Conservation (phyloP, 2,113 vertebrate species). For the Pterocles burchelli region DNA sequence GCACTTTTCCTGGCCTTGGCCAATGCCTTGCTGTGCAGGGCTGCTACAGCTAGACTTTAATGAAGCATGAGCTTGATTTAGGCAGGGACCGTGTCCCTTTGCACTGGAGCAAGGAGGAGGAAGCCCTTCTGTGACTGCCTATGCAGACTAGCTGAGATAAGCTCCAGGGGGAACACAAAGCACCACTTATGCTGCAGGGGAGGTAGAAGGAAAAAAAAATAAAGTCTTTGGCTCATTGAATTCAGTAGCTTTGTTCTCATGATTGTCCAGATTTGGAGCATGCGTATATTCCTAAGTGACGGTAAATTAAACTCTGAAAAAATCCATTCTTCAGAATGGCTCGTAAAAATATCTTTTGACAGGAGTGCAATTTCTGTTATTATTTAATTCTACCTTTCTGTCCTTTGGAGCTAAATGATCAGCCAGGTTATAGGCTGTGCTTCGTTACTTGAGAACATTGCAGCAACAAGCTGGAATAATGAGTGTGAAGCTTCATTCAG, state of each 20-base stretch:
- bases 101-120: background rate
- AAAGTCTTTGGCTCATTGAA: background rate
- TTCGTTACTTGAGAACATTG: slow-evolving; percentile 29
- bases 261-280: background rate
- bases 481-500: background rate
- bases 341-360: background rate
- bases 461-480: slow-evolving; percentile 2
- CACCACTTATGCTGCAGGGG: background rate
- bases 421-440: background rate
- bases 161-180: background rate
- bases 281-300: background rate
- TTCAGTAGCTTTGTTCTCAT: background rate
- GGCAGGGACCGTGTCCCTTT: background rate
- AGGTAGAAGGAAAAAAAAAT: background rate
- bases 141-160: background rate
- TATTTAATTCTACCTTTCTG: background rate
- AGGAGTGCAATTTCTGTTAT: background rate
- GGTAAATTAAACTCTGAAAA: background rate
- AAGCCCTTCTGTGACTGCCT: background rate
- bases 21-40: background rate
- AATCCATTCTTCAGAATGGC: background rate
- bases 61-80: background rate
- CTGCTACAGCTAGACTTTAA: background rate
- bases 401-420: slow-evolving; percentile 15
- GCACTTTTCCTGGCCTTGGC: background rate